A percentile compares a stretch with the other conserved stretches of the same genome.
Conservation (phyloP, 2,113 vertebrate genomes). For the Miniopterus natalensis region DNA sequence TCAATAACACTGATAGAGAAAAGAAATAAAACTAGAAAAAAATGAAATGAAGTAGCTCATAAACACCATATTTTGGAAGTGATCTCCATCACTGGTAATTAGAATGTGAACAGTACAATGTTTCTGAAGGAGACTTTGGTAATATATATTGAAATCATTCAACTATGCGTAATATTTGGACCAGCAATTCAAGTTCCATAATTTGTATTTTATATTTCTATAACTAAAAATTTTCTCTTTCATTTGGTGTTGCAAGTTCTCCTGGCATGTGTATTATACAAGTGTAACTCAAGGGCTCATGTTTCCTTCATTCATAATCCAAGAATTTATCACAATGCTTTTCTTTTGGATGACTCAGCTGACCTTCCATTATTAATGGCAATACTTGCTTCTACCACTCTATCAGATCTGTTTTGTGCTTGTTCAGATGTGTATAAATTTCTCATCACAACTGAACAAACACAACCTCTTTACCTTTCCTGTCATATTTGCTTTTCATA, state of each 20-base stretch:
- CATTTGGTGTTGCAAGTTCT: conserved; percentile 94
- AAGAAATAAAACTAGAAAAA: background rate
- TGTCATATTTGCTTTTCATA: conserved; percentile 93
- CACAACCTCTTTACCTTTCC: conserved; percentile 93
- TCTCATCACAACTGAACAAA: conserved; percentile 96
- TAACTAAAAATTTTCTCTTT: conserved; percentile 89
- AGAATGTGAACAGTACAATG: background rate
- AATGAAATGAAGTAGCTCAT: background rate
- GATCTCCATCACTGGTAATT: background rate
- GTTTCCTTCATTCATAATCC: conserved; percentile 93
- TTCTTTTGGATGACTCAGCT: conserved; percentile 93
- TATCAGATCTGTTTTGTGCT: conserved; percentile 93
- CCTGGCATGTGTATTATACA: conserved; percentile 95
- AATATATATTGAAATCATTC: background rate
- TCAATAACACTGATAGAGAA: background rate
- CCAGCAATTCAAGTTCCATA: background rate
- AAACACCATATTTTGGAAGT: background rate
- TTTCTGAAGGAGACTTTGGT: background rate
- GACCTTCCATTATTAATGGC: conserved; percentile 94
- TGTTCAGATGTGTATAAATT: conserved; percentile 92
- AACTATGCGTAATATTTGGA: background rate
- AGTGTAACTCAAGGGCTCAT: conserved; percentile 93
- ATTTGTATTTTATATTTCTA: background rate
- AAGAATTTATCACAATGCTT: conserved; percentile 95
- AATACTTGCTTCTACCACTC: conserved; percentile 94